Evolutionary conservation across 2,797 vertebrate species (phyloP).

Genomic region (Gallinago solitaria): DNA sequence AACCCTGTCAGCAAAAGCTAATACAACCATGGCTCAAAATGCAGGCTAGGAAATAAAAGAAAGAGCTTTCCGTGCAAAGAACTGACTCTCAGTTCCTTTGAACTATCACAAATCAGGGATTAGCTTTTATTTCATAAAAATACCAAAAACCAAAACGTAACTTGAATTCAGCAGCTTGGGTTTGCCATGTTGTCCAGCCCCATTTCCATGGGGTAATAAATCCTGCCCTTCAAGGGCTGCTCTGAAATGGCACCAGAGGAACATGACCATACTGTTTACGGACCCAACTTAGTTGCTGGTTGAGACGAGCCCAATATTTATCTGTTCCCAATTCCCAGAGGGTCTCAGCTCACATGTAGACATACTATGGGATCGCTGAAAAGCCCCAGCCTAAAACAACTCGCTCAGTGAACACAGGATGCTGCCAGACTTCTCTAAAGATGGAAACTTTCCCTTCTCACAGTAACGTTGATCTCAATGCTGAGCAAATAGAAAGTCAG

Average conservation of each 20-base stretch:
- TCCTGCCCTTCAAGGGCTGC: background rate
- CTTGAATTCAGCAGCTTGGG: fast-evolving
- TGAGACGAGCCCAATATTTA: background rate
- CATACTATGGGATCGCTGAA: background rate
- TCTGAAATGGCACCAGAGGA: background rate
- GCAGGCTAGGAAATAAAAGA: background rate
- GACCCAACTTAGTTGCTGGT: fast-evolving
- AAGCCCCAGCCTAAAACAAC: background rate
- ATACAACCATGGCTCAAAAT: background rate
- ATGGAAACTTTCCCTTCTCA: background rate
- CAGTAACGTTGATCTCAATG: too few relatives aligned
- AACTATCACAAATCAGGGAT: background rate
- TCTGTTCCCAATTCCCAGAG: background rate
- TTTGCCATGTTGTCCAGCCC: background rate
- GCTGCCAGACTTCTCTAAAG: background rate
- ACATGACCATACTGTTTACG: fast-evolving
- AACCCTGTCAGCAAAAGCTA: background rate
- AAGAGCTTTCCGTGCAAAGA: fast-evolving
- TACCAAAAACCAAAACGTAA: background rate
- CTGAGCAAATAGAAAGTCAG: background rate
- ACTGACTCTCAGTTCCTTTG: background rate
- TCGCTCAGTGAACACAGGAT: background rate
- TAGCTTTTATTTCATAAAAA: background rate
- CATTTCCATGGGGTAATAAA: fast-evolving
- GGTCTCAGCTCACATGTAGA: background rate